Base-by-base conservation (phyloP, 2,113 vertebrate species). In the Scatophagus argus region DNA sequence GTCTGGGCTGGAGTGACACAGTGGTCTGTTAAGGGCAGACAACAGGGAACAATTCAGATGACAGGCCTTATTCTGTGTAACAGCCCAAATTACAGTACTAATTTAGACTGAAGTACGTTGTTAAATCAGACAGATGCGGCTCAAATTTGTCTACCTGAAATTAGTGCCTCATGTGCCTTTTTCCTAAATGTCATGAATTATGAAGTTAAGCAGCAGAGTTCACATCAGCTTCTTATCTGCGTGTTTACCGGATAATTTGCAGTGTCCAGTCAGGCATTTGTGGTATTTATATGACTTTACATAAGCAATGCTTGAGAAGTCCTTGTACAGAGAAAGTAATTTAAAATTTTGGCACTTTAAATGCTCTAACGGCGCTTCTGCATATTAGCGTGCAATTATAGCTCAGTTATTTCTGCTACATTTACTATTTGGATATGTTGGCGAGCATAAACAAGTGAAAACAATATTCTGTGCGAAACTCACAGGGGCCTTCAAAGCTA, bases 61-160 rank as follows among this genome's bases (percentile, higher is more conserved):
- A 67, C 52, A 34, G 27, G 25, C 47, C 1, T n/a, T 13, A 17
- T 73, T 82, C 19, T 84, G 41, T 59, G 11, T 52, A 86, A 82
- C 44, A 77, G 19, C 29, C 8, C 38, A 62, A 59, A 78, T 74
- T 13, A 47, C 63, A 56, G 31, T 3, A 43, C 41, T 52, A 17
- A 66, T 64, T 44, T 23, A 47, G 25, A 60, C 43, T 55, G 25
- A 54, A 58, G 41, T 21, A 41, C 60, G 27, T 21, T 49, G 58
- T 77, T 27, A 60, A 29, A 81, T 72, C 43, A 51, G 38, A 79
- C 34, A 39, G n/a, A 54, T 54, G 27, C 21, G 13, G 13, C n/a
- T 41, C 23, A 7, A 16, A n/a, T 36, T 64, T 36, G 27, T 36
- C 7, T 7, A 23, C 43, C 44, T 70, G 52, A 25, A 47, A 29